phyloP scores from a whole-genome alignment of 1,140 invertebrate species.

The fruit fly (Drosophila melanogaster) region Release_6_plus_ISO1_MT NC_004354.4:8964001-8964500 shows the following conservation, averaged over 20 bases:
- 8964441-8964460: neutral
- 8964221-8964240: constrained; percentile 72
- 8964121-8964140: constrained; percentile 28
- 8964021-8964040: constrained; percentile 40
- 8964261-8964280: constrained; percentile 59
- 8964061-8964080: constrained; percentile 7
- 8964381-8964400: constrained; percentile 48
- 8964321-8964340: neutral
- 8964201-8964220: constrained; percentile 40
- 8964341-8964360: neutral
- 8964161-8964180: constrained; percentile 69
- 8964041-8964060: constrained; percentile 13
- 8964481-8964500: constrained; percentile 78
- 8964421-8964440: constrained; percentile 39
- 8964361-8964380: constrained; percentile 11
- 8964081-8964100: constrained; percentile 50
- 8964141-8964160: constrained; percentile 52
- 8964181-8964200: neutral
- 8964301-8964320: constrained; percentile 1
- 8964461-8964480: constrained; percentile 34
- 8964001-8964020: constrained; percentile 38
- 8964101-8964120: constrained; percentile 17
- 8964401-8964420: constrained; percentile 78
- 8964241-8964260: constrained; percentile 69
- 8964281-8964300: constrained; percentile 29